These are phyloP conservation scores for Megaceryle maxima DNA, from an alignment of 2,113 vertebrate species.

Conservation along the genomic window DNA sequence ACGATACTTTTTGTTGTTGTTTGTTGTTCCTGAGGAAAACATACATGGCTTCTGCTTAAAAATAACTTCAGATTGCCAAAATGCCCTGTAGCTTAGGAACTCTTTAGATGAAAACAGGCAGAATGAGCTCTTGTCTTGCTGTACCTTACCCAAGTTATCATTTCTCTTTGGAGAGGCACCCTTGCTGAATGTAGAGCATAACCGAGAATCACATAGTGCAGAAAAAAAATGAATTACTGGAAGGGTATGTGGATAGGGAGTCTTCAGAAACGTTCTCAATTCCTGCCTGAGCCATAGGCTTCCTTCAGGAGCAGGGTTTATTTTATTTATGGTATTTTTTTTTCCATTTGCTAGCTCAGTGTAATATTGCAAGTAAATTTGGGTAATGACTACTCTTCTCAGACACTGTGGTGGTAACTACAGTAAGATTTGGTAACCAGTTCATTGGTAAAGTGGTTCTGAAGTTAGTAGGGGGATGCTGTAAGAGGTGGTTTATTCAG, in stretches of 20 bases:
- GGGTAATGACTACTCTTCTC: neutral
- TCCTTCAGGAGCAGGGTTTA: neutral
- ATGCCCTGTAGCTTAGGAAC: neutral
- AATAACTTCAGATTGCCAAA: neutral
- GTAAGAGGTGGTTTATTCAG: neutral
- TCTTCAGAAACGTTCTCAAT: neutral
- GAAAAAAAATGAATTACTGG: neutral
- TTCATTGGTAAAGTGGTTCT: neutral
- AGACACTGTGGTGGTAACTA: neutral
- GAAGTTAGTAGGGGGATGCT: neutral
- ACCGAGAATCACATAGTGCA: neutral
- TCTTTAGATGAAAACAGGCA: neutral
- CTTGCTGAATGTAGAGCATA: neutral
- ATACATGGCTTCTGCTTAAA: neutral
- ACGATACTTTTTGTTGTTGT: neutral
- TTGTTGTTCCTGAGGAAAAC: neutral
- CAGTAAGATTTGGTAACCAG: neutral
- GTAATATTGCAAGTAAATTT: neutral
- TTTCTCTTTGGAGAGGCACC: neutral
- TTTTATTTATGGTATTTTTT: neutral
- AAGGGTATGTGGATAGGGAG: neutral
- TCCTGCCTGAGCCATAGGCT: neutral
- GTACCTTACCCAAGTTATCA: neutral
- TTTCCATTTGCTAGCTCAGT: neutral
- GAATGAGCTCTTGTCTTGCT: neutral